Conservation (phyloP, 2,888 invertebrate genomes). For the Acronicta leporina region DNA sequence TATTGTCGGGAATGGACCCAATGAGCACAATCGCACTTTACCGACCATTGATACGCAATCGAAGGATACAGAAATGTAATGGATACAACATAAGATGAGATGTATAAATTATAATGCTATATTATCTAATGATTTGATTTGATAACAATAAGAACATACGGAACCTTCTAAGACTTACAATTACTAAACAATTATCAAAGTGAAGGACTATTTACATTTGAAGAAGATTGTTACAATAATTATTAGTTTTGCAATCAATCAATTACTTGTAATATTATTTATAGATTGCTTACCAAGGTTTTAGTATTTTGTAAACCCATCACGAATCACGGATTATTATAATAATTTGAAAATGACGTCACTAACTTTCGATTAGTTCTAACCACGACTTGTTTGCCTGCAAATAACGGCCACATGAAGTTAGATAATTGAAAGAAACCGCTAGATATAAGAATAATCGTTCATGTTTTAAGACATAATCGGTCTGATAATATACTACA, state of each 20-base stretch:
- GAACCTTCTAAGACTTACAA: not conserved
- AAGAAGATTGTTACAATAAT: slow-evolving; percentile 17
- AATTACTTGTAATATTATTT: slow-evolving; percentile 6
- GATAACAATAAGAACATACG: not conserved
- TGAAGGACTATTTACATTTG: slow-evolving; percentile 1
- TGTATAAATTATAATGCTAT: not conserved
- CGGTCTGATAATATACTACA: not conserved
- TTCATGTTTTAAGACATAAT: not conserved
- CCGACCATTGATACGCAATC: slow-evolving; percentile 40
- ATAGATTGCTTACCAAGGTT: slow-evolving; percentile 32
- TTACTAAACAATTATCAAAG: not conserved
- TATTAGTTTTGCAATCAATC: slow-evolving; percentile 28
- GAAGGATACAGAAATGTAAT: slow-evolving; percentile 40
- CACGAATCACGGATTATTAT: slow-evolving; percentile 39
- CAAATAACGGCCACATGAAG: slow-evolving; percentile 20
- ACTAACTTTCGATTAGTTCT: slow-evolving; percentile 38
- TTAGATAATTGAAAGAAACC: slow-evolving; percentile 22
- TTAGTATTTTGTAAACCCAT: slow-evolving; percentile 37
- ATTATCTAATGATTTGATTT: not conserved
- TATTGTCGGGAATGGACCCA: slow-evolving; percentile 57
- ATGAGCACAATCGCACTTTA: slow-evolving; percentile 34
- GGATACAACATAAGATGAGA: slow-evolving; percentile 8
- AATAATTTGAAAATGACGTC: slow-evolving; percentile 37
- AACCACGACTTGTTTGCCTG: slow-evolving; percentile 25
- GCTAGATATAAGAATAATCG: slow-evolving; percentile 20